A percentile compares a stretch with the other conserved stretches of the same genome.
phyloP scores from a whole-genome alignment of 2,113 vertebrate species.

The Stegostoma tigrinum region DNA sequence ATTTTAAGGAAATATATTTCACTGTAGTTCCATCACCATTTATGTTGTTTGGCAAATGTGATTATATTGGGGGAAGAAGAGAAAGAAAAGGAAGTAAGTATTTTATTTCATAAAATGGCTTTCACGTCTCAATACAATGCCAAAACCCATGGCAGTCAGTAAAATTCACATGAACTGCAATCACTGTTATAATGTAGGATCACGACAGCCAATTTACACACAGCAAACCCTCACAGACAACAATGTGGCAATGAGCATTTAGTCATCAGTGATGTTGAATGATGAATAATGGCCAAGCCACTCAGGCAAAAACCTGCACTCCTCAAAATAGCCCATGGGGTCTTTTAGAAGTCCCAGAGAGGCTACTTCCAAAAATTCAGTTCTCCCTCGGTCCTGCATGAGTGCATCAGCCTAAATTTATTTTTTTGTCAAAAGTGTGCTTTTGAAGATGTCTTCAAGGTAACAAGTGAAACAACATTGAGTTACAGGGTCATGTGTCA shows the following conservation, averaged over 20 bases:
- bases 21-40: background rate
- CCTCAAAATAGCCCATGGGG: background rate
- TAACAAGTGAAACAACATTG: too few species aligned
- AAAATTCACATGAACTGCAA: background rate
- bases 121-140: background rate
- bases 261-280: background rate
- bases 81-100: background rate
- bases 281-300: background rate
- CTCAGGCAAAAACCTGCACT: background rate
- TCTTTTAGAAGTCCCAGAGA: background rate
- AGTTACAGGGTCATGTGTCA: too few species aligned
- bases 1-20: background rate
- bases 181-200: background rate
- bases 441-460: background rate
- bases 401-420: background rate
- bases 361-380: background rate
- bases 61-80: background rate
- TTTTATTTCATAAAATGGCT: background rate
- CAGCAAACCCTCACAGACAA: background rate
- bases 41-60: background rate
- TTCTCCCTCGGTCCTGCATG: background rate
- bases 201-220: background rate
- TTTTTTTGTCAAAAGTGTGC: background rate
- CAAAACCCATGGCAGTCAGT: background rate
- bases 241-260: background rate